Evolutionary conservation across 2,113 vertebrate genomes (phyloP).

Genomic region (Nothoprocta pentlandii): DNA sequence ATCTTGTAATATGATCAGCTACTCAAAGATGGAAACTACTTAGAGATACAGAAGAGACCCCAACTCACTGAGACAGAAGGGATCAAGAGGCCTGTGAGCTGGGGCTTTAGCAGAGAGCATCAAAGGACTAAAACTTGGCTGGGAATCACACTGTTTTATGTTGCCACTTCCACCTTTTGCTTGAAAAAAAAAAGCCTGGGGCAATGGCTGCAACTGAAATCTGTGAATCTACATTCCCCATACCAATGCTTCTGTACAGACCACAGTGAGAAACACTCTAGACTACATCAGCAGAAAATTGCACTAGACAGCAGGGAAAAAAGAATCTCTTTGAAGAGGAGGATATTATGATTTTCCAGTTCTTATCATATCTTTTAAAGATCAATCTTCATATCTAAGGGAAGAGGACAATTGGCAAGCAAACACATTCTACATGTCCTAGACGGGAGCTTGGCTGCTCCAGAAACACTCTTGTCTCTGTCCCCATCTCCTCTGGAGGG

Average conservation of each 20-base stretch:
- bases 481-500: not conserved
- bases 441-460: not conserved
- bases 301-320: not conserved
- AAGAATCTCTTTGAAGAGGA: not conserved
- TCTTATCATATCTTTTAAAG: not conserved
- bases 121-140: not conserved
- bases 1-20: not conserved
- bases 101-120: not conserved
- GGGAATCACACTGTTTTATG: not conserved
- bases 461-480: not conserved
- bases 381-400: not conserved
- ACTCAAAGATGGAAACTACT: not conserved
- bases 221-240: fast-evolving
- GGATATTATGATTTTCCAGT: not conserved
- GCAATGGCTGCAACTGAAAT: not conserved
- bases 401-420: not conserved
- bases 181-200: not conserved
- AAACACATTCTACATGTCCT: not conserved
- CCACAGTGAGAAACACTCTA: not conserved
- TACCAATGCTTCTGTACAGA: not conserved
- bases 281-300: not conserved
- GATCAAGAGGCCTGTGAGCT: not conserved
- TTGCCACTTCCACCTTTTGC: not conserved
- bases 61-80: not conserved
- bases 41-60: not conserved